Base-by-base conservation (phyloP, 2,888 invertebrate species). In the Lamproptera curius region DNA sequence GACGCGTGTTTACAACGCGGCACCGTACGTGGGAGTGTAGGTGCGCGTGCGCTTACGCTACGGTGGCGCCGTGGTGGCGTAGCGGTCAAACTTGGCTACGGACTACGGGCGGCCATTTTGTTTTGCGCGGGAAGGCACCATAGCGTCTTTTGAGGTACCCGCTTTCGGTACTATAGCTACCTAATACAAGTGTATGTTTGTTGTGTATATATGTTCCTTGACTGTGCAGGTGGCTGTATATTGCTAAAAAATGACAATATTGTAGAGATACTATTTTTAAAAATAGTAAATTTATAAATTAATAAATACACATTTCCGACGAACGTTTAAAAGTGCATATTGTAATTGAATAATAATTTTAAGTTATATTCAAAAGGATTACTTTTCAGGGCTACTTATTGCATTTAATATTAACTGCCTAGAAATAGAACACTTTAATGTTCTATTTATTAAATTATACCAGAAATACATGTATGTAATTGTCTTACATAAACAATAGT, bases 21-120 rank as follows among this genome's bases (percentile, higher is more conserved):
- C 68, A 59, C 63, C 76, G 73, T 71, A 80, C 80, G 85, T 83
- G 81, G 82, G 86, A 83, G 85, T 85, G 84, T 76, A 68, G 64
- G 59, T 56, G 66, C 73, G 76, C 67, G 59, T 63, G 61, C 66
- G 63, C 48, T 58, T 51, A 14, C 52, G 63, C 66, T 68, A 71
- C 64, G 60, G 61, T 54, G 72, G 79, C 82, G 80, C 82, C 72
- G 59, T 56, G 44, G 70, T 68, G 79, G 73, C 65, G 67, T 66
- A 78, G 76, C 67, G 58, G 56, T 60, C 75, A 86, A 86, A 88
- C 70, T 76, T 64, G 55, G 52, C 47, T 50, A 56, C 60, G 73
- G 62, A 52, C 63, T 70, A 68, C 68, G 69, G 35, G 53, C 78
- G 62, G 85, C 87, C 88, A 87, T 87, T 75, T 88, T 86, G 86